Evolutionary conservation across 2,113 vertebrate genomes (phyloP).

Genomic region (Notothenia rossii): DNA sequence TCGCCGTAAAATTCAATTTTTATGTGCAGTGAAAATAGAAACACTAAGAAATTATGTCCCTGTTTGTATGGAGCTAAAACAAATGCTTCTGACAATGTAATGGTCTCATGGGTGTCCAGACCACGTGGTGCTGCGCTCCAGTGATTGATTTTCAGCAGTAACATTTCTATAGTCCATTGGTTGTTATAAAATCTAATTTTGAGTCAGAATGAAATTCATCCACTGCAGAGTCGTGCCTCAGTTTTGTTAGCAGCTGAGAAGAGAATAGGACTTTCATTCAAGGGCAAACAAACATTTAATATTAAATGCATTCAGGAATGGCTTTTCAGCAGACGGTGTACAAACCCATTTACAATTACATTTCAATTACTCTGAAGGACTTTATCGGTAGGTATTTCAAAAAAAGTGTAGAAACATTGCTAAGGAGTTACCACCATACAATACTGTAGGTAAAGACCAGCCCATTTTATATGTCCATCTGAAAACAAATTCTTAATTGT

Average conservation of each 20-base stretch:
- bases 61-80: slow-evolving; percentile 42
- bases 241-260: slow-evolving; percentile 10
- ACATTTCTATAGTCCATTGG: slow-evolving; percentile 40
- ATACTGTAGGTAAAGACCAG: slow-evolving; percentile 29
- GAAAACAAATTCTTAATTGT: slow-evolving; percentile 18
- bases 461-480: slow-evolving; percentile 13
- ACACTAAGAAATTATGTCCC: background rate
- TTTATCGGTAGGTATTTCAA: slow-evolving; percentile 34
- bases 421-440: background rate
- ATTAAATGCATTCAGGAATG: slow-evolving; percentile 23
- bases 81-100: slow-evolving; percentile 50
- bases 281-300: slow-evolving; percentile 53
- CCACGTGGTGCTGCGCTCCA: slow-evolving; percentile 6
- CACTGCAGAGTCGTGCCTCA: slow-evolving; percentile 1
- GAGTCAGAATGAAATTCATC: slow-evolving; percentile 25
- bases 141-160: slow-evolving; percentile 49
- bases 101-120: slow-evolving; percentile 35
- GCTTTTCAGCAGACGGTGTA: slow-evolving; percentile 20
- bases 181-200: slow-evolving; percentile 48
- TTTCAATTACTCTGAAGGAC: slow-evolving; percentile 40
- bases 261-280: slow-evolving; percentile 32
- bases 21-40: slow-evolving; percentile 26
- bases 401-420: slow-evolving; percentile 23
- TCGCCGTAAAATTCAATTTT: slow-evolving; percentile 28
- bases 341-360: slow-evolving; percentile 33